Percentiles rank a stretch among this genome's conserved stretches.
phyloP scores from a whole-genome alignment of 2,797 vertebrate genomes.

The Sebastiscus tertius region DNA sequence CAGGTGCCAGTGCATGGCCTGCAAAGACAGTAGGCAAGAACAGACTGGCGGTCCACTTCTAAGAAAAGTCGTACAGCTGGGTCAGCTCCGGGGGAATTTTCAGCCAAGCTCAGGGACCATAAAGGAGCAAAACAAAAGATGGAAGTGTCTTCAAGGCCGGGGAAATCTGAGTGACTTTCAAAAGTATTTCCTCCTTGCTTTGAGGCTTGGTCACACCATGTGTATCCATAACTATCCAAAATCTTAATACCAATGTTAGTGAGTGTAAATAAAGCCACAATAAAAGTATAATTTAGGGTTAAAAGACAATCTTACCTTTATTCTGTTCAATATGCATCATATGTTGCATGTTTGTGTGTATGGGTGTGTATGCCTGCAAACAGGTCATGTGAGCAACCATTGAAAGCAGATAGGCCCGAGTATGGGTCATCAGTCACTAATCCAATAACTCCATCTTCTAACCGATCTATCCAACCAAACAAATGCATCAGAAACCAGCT shows the following conservation, averaged over 20 bases:
- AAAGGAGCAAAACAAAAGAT: conserved; percentile 41
- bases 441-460: conserved; percentile 67
- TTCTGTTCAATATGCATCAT: not conserved
- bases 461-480: conserved; percentile 32
- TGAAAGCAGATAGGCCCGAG: conserved; percentile 47
- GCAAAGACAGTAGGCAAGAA: conserved; percentile 11
- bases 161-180: not conserved
- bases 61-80: not conserved
- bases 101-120: not conserved
- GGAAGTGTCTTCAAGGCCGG: conserved; percentile 7
- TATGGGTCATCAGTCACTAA: conserved; percentile 63
- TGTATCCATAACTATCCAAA: not conserved
- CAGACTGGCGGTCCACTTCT: not conserved
- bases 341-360: conserved; percentile 6
- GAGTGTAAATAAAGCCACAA: not conserved
- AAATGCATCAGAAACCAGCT: conserved; percentile 20
- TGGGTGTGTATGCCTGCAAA: conserved; percentile 31
- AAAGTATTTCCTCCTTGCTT: conserved; percentile 10
- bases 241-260: not conserved
- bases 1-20: conserved; percentile 46
- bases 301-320: not conserved
- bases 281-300: not conserved
- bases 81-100: not conserved
- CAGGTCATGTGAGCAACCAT: conserved; percentile 60
- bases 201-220: conserved; percentile 15